Evolutionary conservation across 2,888 invertebrate species (phyloP), one percentile per base, ranked within the genome.

Genomic region (Drosophila cognata): DNA sequence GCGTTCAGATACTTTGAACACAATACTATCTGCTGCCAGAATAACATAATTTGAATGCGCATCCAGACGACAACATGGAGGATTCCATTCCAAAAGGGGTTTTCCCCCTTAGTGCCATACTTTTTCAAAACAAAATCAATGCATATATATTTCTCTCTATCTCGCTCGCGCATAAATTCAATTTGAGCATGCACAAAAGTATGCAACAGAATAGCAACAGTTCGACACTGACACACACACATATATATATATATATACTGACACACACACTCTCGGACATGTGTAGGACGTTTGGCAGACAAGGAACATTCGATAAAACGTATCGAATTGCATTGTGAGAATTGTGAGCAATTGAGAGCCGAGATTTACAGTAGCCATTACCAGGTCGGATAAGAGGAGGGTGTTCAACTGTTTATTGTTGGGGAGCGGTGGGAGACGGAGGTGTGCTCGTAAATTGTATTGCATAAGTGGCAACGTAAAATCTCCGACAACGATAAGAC

Each of bases 231-330:
- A 50, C 33, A 43, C 60, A 55, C 25, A 55, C 48, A 69, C 52
- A 18, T 18, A 51, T n/a, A 46, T n/a, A 46, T 25, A 18, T 7
- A 60, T 8, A 28, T 2, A 52, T n/a, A 31, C 16, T 29, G 13
- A 21, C 5, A 11, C 16, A 46, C 28, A 41, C 28, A 41, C 11
- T 6, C 25, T 50, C 64, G 77, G 70, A 84, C 80, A 89, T 84
- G 84, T 84, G 85, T 66, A 75, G 84, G 89, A 88, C 88, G 78
- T 77, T 89, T 84, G 88, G 75, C 75, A 87, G 85, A 84, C 71
- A 77, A 77, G 79, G 43, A 74, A 71, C 69, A 77, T 74, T 79
- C 73, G 85, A 85, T 89, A 81, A 89, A 85, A 82, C 76, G 88
- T 82, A 89, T 80, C 74, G 82, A 73, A 78, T 84, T 88, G 82